A percentile compares a stretch with the other conserved stretches of the same genome.
Evolutionary conservation across 2,888 invertebrate species (phyloP).

Genomic region (Plagiodera versicolora): DNA sequence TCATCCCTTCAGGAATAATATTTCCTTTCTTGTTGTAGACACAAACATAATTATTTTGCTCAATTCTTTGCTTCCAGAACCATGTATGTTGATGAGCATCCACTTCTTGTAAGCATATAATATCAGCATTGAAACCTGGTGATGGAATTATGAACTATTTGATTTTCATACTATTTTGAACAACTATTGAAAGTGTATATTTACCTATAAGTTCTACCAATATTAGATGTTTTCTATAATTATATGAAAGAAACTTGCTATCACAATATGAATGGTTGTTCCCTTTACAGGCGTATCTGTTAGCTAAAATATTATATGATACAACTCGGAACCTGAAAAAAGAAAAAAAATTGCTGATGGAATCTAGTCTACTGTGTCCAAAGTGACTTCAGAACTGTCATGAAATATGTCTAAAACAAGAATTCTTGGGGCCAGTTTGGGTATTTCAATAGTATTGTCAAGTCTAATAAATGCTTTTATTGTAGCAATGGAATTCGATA

Average conservation of each 20-base stretch:
- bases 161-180: no score
- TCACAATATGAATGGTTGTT: slow-evolving; percentile 84
- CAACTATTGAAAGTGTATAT: slow-evolving; percentile 9
- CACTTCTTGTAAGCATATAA: slow-evolving; percentile 92
- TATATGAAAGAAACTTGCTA: slow-evolving; percentile 74
- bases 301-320: slow-evolving; percentile 88
- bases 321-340: slow-evolving; percentile 73
- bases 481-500: slow-evolving; percentile 9
- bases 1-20: slow-evolving; percentile 76
- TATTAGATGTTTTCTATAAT: slow-evolving; percentile 85
- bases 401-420: slow-evolving; percentile 2
- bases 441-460: slow-evolving; percentile 4
- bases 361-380: background rate
- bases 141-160: slow-evolving; percentile 26
- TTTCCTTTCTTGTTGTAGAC: slow-evolving; percentile 73
- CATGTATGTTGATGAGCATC: slow-evolving; percentile 79
- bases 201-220: slow-evolving; percentile 79
- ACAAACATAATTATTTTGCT: slow-evolving; percentile 60
- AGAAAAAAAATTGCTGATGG: background rate
- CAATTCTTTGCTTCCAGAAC: slow-evolving; percentile 66
- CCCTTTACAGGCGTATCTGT: slow-evolving; percentile 85
- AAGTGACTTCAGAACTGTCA: background rate
- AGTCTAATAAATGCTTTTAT: slow-evolving; percentile 5
- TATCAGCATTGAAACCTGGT: slow-evolving; percentile 85
- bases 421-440: slow-evolving; percentile 8